A percentile compares a stretch with the other conserved stretches of the same genome.
phyloP scores from a whole-genome alignment of 2,888 invertebrate genomes.

The Drepana falcataria region DNA sequence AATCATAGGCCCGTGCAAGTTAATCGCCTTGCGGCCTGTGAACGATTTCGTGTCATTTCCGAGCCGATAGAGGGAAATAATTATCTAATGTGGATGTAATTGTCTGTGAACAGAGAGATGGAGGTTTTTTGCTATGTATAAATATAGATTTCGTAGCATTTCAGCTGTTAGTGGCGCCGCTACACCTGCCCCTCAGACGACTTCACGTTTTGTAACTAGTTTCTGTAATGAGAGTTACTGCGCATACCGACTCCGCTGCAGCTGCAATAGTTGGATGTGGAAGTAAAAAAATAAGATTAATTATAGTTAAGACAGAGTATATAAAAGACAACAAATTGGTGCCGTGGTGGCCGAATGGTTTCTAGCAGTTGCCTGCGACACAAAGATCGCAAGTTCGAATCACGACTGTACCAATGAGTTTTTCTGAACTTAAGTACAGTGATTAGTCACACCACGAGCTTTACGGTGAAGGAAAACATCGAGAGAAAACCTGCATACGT shows the following conservation, averaged over 20 bases:
- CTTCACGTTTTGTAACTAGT: constrained; percentile 20
- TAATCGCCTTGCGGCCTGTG: constrained; percentile 46
- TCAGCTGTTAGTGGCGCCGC: constrained; percentile 35
- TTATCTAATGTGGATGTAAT: constrained; percentile 41
- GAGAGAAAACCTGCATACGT: no score
- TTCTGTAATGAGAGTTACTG: no score
- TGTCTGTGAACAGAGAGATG: constrained; percentile 45
- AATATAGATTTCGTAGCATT: constrained; percentile 6
- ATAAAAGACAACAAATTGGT: no score
- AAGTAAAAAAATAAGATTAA: constrained; percentile 9
- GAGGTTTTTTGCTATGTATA: not conserved
- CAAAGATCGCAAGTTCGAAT: no score
- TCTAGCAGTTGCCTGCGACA: no score
- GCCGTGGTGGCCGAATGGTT: no score
- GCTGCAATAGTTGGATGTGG: no score
- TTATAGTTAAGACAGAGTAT: not conserved
- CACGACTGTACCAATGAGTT: no score
- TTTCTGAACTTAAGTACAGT: no score
- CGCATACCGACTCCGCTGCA: no score
- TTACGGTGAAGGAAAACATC: no score
- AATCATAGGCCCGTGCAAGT: constrained; percentile 62
- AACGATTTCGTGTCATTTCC: constrained; percentile 67
- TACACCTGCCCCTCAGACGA: constrained; percentile 27
- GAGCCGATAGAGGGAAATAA: constrained; percentile 31
- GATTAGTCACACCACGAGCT: no score